Conservation (phyloP, 2,113 vertebrate genomes). For the Gila orcuttii region DNA sequence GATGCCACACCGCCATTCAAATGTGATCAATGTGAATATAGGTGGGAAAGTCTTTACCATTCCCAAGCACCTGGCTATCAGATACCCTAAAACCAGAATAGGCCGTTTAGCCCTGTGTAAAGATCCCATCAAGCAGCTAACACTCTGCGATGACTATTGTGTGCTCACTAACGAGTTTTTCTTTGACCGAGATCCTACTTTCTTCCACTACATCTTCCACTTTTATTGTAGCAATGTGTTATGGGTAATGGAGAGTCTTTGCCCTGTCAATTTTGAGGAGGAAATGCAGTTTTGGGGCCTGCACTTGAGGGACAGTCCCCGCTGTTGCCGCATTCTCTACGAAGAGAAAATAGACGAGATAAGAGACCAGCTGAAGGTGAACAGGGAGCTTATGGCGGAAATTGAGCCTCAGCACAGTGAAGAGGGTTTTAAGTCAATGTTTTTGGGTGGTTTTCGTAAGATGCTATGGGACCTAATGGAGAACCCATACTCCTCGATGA, state of each 20-base stretch:
- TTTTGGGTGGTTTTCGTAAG: conserved; percentile 77
- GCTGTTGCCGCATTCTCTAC: conserved; percentile 86
- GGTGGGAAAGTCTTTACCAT: conserved; percentile 85
- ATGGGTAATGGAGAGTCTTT: conserved; percentile 87
- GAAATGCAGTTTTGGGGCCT: conserved; percentile 89
- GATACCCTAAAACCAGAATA: conserved; percentile 80
- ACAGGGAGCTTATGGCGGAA: conserved; percentile 84
- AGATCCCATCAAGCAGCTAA: conserved; percentile 77
- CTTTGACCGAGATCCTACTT: conserved; percentile 86
- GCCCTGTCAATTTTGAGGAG: conserved; percentile 85
- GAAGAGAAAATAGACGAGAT: conserved; percentile 88
- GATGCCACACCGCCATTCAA: conserved; percentile 62
- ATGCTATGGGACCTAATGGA: conserved; percentile 86
- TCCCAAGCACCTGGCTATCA: conserved; percentile 71
- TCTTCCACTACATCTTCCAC: conserved; percentile 88
- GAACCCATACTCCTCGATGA: conserved; percentile 85
- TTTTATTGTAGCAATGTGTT: conserved; percentile 86
- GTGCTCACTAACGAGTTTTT: conserved; percentile 86
- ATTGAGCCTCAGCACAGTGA: conserved; percentile 78
- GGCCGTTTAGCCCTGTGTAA: conserved; percentile 80
- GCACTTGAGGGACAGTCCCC: conserved; percentile 79
- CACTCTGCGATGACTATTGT: conserved; percentile 87
- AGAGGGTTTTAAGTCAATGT: conserved; percentile 77
- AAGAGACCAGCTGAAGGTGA: conserved; percentile 84
- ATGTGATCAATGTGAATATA: conserved; percentile 82